Base-by-base conservation (phyloP, 2,797 vertebrate species). In the Sebastolobus altivelis region DNA sequence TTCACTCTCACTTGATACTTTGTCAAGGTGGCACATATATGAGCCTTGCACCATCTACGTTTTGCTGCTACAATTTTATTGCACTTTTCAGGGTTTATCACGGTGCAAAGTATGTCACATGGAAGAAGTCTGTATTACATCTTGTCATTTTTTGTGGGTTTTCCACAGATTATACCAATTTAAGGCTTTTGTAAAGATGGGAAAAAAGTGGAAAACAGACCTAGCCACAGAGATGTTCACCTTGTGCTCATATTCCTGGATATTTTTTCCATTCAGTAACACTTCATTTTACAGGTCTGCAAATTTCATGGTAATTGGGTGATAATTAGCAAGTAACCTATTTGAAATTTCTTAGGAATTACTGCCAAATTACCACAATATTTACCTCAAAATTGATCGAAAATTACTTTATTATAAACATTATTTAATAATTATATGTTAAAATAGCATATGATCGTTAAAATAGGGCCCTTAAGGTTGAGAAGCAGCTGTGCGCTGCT, bases 211-310 rank as follows among this genome's bases (percentile, higher is more conserved):
- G 27, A 29, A 31, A 33, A 20, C 18, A n/a, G 9, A 35, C 31
- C 5, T 10, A 25, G 65, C 35, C n/a, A 40, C 55, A 38, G 3
- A 10, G 1, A 29, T 73, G 3, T 8, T 20, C 49, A 63, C 5
- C 35, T 13, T 38, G 8, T 33, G 6, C 31, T 40, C 11, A 6
- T 7, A 29, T 8, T 18, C n/a, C 2, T 0, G 31, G 8, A 0
- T 61, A 2, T 54, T 54, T 60, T 27, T 7, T 35, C 40, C 14
- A 0, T 14, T 0, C 1, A 13, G 40, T 14, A 43, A 43, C 40
- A 43, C 40, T 43, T 0, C 13, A 14, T 43, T 43, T 43, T 43
- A 43, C 40, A 43, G 13, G 40, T 43, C 40, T 43, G 40, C 13
- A 43, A 43, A 43, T 13, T 14, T 43, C 40, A 43, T 0, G 40